phyloP scores from a whole-genome alignment of 2,113 vertebrate species.

The Turdus rufiventris region DNA sequence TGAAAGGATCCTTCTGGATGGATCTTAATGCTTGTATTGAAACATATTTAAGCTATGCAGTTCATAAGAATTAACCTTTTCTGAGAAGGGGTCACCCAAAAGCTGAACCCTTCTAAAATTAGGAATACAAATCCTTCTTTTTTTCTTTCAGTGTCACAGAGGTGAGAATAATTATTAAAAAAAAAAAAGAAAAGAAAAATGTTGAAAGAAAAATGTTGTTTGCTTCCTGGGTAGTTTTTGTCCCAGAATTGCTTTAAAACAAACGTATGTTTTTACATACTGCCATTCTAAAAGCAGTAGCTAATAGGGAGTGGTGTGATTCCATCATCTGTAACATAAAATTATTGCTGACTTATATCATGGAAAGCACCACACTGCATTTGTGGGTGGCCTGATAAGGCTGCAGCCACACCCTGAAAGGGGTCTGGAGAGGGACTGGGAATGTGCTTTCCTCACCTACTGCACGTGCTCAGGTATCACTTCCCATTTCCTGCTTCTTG shows the following conservation, averaged over 20 bases:
- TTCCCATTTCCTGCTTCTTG: background rate
- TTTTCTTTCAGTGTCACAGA: background rate
- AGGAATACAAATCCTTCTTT: background rate
- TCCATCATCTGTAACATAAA: background rate
- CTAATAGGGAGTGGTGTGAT: background rate
- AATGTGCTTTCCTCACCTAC: background rate
- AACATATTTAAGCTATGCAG: background rate
- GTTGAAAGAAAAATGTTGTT: background rate
- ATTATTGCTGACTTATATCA: background rate
- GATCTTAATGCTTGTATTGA: background rate
- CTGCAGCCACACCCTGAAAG: background rate
- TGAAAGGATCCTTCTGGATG: background rate
- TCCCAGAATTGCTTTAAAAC: background rate
- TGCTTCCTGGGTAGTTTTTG: background rate
- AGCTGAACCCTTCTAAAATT: slow-evolving; percentile 22
- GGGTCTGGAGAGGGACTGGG: background rate
- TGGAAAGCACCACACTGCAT: background rate
- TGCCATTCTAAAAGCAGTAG: background rate
- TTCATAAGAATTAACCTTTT: slow-evolving; percentile 27
- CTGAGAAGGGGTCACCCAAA: background rate
- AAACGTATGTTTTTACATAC: background rate
- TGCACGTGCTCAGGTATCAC: rapidly evolving
- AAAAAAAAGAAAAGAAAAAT: background rate
- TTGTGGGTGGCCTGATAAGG: background rate
- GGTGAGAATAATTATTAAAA: background rate